These are phyloP conservation scores for Corythoichthys haematopterus DNA, from an alignment of 2,113 vertebrate species.

Conservation along the genomic window DNA sequence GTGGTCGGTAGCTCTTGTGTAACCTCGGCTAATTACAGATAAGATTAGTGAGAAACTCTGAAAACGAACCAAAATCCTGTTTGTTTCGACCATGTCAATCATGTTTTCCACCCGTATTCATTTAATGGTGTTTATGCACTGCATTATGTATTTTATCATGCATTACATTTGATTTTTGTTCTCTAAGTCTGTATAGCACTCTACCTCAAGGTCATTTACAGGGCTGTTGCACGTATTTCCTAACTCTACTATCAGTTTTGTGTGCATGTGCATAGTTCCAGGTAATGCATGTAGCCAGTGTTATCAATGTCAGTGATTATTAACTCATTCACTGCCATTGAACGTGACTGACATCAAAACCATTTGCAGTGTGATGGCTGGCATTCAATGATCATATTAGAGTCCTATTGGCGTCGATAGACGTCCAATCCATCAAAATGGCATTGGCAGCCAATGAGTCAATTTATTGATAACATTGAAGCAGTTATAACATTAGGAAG, in stretches of 20 bases:
- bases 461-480: too few relatives aligned
- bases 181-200: neutral
- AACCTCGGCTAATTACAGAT: conserved; percentile 50
- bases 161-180: neutral
- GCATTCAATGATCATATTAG: too few relatives aligned
- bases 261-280: neutral
- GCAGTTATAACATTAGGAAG: too few relatives aligned
- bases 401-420: too few relatives aligned
- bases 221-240: conserved; percentile 8
- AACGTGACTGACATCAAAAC: too few relatives aligned
- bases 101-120: neutral
- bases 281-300: neutral
- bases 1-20: conserved; percentile 50
- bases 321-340: too few relatives aligned
- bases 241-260: conserved; percentile 14
- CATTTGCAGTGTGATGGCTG: too few relatives aligned
- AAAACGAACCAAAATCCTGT: conserved; percentile 28
- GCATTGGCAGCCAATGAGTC: too few relatives aligned
- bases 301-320: too few relatives aligned
- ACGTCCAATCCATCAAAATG: too few relatives aligned
- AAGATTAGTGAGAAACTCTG: conserved; percentile 35
- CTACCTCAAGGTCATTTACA: conserved; percentile 17
- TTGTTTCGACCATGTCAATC: neutral
- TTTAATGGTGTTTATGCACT: neutral
- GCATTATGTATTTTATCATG: neutral